Conservation (phyloP, 2,797 vertebrate species). For the Rhynchotus rufescens region DNA sequence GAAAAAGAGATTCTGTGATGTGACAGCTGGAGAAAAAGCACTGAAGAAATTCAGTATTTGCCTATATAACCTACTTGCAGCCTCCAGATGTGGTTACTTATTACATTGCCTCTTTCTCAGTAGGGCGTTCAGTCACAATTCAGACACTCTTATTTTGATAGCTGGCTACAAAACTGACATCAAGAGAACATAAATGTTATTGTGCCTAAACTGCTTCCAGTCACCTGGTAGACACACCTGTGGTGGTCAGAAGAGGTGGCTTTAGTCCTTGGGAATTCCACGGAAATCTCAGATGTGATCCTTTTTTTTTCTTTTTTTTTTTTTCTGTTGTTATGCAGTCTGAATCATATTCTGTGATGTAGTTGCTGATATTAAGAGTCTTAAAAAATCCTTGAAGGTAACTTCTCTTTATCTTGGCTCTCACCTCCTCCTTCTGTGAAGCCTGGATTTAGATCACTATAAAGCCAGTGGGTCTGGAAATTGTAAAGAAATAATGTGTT, state of each 20-base stretch:
- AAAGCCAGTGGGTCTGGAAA: constrained; percentile 5
- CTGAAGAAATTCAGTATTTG: background rate
- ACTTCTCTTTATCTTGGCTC: background rate
- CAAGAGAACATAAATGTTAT: background rate
- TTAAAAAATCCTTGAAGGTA: background rate
- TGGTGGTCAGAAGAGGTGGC: background rate
- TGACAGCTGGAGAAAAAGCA: background rate
- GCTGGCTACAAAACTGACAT: background rate
- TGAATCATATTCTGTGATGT: background rate
- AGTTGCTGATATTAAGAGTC: background rate
- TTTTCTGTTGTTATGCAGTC: background rate
- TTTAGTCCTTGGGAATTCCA: background rate
- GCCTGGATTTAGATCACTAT: background rate
- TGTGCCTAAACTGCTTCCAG: background rate
- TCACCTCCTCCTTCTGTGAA: background rate
- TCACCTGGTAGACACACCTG: background rate
- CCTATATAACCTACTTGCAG: background rate
- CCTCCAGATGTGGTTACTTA: background rate
- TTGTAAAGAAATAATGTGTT: background rate
- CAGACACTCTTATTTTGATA: background rate
- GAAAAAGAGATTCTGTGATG: background rate
- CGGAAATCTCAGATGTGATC: background rate
- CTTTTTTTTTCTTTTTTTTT: background rate
- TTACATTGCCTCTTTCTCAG: background rate
- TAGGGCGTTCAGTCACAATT: background rate